Percentiles rank a stretch among this genome's conserved stretches.
Evolutionary conservation across 2,888 invertebrate species (phyloP).

Genomic region (Crocallis elinguaria): DNA sequence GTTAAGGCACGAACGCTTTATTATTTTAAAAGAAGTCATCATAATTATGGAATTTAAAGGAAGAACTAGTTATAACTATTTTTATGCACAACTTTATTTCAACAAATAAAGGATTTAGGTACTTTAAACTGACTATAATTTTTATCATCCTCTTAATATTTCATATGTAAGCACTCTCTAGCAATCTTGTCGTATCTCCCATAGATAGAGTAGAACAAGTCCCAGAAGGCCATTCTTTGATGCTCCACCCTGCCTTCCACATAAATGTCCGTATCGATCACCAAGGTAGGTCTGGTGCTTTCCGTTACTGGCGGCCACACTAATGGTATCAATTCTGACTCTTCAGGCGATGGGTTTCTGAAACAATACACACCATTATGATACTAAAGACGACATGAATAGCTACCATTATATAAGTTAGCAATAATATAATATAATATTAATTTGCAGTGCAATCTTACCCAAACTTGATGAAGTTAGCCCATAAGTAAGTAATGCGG

Average conservation of each 20-base stretch:
- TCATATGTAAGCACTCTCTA: slow-evolving; percentile 47
- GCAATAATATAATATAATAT: not conserved
- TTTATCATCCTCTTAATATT: slow-evolving; percentile 7
- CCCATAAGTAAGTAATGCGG: slow-evolving; percentile 67
- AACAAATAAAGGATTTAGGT: too few species aligned
- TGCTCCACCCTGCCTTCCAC: slow-evolving; percentile 60
- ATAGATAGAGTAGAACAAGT: slow-evolving; percentile 68
- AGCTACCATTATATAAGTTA: not conserved
- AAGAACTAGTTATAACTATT: too few species aligned
- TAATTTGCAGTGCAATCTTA: slow-evolving; percentile 42
- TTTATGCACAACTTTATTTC: too few species aligned
- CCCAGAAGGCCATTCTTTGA: slow-evolving; percentile 76
- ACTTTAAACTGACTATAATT: too few species aligned
- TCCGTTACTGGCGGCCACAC: slow-evolving; percentile 59
- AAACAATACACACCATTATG: too few species aligned
- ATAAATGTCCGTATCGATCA: slow-evolving; percentile 61
- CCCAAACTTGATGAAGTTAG: slow-evolving; percentile 77
- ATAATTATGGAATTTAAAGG: too few species aligned
- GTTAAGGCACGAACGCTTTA: too few species aligned
- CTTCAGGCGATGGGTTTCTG: slow-evolving; percentile 68
- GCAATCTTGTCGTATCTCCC: slow-evolving; percentile 59
- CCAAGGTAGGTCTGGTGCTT: slow-evolving; percentile 59
- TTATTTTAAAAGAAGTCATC: too few species aligned
- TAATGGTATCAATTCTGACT: slow-evolving; percentile 56
- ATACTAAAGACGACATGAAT: not conserved